Base-by-base conservation (phyloP, 2,888 invertebrate species). In the Cheilosia vulpina region DNA sequence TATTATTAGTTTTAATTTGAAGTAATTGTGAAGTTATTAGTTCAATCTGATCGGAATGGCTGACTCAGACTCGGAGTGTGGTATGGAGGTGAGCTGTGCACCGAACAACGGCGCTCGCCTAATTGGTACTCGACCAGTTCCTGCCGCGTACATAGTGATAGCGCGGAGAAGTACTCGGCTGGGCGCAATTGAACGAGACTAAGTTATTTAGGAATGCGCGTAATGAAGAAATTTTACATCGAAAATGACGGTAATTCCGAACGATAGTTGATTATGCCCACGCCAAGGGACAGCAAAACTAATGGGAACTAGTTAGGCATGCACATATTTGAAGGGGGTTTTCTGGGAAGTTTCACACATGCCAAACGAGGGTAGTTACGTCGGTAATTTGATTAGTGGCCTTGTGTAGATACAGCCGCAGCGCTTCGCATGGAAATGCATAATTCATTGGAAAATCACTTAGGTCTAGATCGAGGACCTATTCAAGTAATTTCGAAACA, bases 11-110 rank as follows among this genome's bases (percentile, higher is more conserved):
- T 85, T 85, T 85, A 85, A 85, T 85, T 85, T 81, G 85, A 85
- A 85, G 85, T 85, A 85, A 85, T 85, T 85, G 85, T 85, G 85
- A 85, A 85, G 85, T 85, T 85, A 85, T 85, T 85, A 85, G 85
- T 81, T 77, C 85, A 85, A 85, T 85, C 85, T 72, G 81, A 85
- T 85, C 68, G 81, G 81, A 85, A 85, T 85, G 81, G 81, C 81
- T 76, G 68, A 76, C 62, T 63, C 31, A 62, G 66, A 60, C 52
- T 58, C 68, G 63, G 15, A 38, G 17, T 17, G 66, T 17, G 66
- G 79, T 69, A 72, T 53, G 38, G 60, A 80, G 65, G 80, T 71
- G 65, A 63, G 66, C 60, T 55, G 76, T 52, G 58, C 60, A n/a
- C 52, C 27, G 17, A 24, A 43, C 38, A 66, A 73, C 50, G 73